Percentiles rank a stretch among this genome's conserved stretches.
Conservation (phyloP, 64 coral and sea anemone genomes). For the Catalaphyllia jardinei region DNA sequence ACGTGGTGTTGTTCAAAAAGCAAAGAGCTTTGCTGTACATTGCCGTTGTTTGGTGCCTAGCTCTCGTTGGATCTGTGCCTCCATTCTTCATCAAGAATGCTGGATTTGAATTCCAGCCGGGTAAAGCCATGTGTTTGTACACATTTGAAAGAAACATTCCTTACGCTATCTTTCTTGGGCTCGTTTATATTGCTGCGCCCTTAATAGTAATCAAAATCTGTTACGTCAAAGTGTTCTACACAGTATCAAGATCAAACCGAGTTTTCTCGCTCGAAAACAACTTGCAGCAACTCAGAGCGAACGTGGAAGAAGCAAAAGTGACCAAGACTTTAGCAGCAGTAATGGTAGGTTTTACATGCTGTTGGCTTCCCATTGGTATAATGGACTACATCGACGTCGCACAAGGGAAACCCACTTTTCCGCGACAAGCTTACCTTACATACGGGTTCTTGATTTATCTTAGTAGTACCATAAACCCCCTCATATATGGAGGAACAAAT, state of each 20-base stretch:
- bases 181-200: conserved; percentile 26
- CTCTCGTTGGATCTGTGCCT: conserved; percentile 49
- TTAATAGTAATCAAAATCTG: conserved; percentile 41
- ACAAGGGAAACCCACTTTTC: conserved; percentile 22
- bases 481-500: conserved; percentile 60
- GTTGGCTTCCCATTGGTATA: conserved; percentile 55
- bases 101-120: conserved; percentile 64
- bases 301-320: conserved; percentile 72
- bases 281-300: conserved; percentile 32
- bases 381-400: conserved; percentile 39
- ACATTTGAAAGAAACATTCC: conserved; percentile 51
- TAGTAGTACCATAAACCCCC: not conserved
- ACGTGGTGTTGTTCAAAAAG: conserved; percentile 18
- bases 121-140: conserved; percentile 72
- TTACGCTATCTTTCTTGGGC: conserved; percentile 44
- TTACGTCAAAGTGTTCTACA: conserved; percentile 46
- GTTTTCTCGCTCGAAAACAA: conserved; percentile 17
- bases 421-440: conserved; percentile 32
- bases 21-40: conserved; percentile 40
- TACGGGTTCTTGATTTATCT: conserved; percentile 48
- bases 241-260: conserved; percentile 36
- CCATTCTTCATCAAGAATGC: conserved; percentile 34
- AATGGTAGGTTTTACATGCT: conserved; percentile 36
- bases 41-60: conserved; percentile 25
- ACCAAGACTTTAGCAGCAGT: conserved; percentile 60